phyloP scores from a whole-genome alignment of 2,797 vertebrate genomes.

The Poeciliopsis presidionis region DNA sequence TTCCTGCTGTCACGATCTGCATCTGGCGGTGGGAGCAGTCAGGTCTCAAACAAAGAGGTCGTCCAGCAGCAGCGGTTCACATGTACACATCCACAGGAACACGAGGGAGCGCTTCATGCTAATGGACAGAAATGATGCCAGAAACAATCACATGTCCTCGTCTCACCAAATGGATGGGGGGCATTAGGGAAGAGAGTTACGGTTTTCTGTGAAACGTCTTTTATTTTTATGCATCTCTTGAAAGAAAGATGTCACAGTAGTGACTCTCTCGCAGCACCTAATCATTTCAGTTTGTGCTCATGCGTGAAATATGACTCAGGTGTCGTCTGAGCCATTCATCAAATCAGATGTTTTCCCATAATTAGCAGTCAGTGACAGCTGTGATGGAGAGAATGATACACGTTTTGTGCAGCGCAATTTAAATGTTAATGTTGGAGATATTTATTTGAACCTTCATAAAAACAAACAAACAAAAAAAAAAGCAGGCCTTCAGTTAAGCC shows the following conservation, averaged over 20 bases:
- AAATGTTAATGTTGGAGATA: not conserved
- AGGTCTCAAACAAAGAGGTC: slow-evolving; percentile 65
- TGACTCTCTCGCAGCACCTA: slow-evolving; percentile 18
- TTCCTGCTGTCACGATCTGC: slow-evolving; percentile 51
- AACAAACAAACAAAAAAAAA: not conserved
- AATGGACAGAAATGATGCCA: slow-evolving; percentile 34
- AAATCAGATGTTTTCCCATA: not conserved
- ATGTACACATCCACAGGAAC: slow-evolving; percentile 18
- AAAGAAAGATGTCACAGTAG: slow-evolving; percentile 15
- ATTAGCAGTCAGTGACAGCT: not conserved
- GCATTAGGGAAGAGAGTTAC: slow-evolving; percentile 4
- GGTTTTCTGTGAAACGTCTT: slow-evolving; percentile 12
- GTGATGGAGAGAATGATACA: slow-evolving; percentile 4
- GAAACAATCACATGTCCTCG: slow-evolving; percentile 23
- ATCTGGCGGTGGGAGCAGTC: slow-evolving; percentile 65
- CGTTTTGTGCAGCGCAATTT: not conserved
- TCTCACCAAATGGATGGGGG: slow-evolving; percentile 32
- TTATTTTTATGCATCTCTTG: slow-evolving; percentile 23
- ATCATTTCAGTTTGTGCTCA: slow-evolving; percentile 23
- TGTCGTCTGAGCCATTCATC: not conserved
- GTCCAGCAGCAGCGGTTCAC: slow-evolving; percentile 49
- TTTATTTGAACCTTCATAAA: not conserved
- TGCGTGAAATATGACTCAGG: slow-evolving; percentile 4
- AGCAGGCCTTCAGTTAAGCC: not conserved
- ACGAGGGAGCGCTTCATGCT: slow-evolving; percentile 25